phyloP scores from a whole-genome alignment of 2,888 invertebrate genomes.

The Cantharis lateralis region DNA sequence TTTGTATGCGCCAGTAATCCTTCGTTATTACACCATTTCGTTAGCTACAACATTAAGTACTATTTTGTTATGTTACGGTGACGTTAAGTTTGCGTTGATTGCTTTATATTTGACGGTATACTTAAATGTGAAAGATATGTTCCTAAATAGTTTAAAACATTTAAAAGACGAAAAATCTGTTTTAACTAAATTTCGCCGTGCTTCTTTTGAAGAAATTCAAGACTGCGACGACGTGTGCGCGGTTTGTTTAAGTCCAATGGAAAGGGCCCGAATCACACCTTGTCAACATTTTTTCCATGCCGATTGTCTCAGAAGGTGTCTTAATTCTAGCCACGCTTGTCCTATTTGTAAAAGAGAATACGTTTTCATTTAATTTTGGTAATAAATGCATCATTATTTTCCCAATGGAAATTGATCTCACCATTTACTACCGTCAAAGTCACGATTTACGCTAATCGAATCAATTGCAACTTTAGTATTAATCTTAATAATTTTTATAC shows the following conservation, averaged over 20 bases:
- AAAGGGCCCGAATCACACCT: conserved; percentile 74
- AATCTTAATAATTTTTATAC: background rate
- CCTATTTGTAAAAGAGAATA: conserved; percentile 77
- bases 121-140: conserved; percentile 67
- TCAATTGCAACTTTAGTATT: background rate
- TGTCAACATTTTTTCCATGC: conserved; percentile 83
- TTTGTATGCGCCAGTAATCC: conserved; percentile 70
- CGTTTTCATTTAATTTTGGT: conserved; percentile 40
- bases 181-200: conserved; percentile 66
- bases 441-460: background rate
- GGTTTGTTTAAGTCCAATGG: conserved; percentile 74
- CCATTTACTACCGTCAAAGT: background rate
- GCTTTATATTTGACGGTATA: conserved; percentile 70
- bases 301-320: conserved; percentile 73
- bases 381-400: background rate
- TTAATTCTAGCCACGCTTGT: conserved; percentile 71
- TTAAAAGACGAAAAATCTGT: conserved; percentile 65
- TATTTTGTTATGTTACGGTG: conserved; percentile 61
- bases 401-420: background rate
- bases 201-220: conserved; percentile 68
- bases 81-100: conserved; percentile 63
- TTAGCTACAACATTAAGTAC: conserved; percentile 63
- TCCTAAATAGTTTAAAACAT: conserved; percentile 60
- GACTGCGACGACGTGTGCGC: conserved; percentile 79
- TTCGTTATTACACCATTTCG: conserved; percentile 63